phyloP scores from a whole-genome alignment of 2,113 vertebrate genomes.

The Alligator mississippiensis region DNA sequence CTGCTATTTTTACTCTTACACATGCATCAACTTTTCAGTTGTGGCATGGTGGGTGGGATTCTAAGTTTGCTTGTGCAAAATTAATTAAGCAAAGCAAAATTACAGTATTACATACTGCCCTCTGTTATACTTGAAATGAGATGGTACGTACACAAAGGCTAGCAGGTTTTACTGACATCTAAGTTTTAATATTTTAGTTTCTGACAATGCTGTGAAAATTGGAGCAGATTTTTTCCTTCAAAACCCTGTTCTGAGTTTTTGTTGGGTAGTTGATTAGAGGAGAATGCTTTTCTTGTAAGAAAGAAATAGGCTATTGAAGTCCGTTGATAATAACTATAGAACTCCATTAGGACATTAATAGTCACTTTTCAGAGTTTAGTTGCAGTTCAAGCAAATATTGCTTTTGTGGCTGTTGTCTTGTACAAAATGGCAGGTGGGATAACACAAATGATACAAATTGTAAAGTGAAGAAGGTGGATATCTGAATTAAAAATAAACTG shows the following conservation, averaged over 20 bases:
- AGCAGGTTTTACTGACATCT: not conserved
- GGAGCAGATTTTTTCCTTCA: not conserved
- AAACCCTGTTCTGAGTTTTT: not conserved
- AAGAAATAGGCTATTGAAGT: not conserved
- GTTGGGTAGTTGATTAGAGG: not conserved
- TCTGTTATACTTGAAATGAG: not conserved
- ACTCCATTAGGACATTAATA: not conserved
- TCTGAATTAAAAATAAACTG: not conserved
- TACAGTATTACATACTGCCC: constrained; percentile 17
- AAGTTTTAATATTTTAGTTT: accelerated
- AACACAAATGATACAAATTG: not conserved
- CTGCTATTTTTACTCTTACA: not conserved
- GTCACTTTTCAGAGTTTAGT: not conserved
- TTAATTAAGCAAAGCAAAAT: constrained; percentile 38
- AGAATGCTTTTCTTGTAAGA: not conserved
- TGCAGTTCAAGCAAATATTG: not conserved
- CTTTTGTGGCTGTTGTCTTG: not conserved
- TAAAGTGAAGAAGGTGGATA: not conserved
- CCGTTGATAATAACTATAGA: not conserved
- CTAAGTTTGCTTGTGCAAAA: not conserved
- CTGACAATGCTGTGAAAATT: not conserved
- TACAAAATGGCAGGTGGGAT: not conserved
- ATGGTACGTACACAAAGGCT: not conserved
- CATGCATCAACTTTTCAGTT: no score
- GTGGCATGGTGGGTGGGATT: constrained; percentile 39